Percentiles rank a stretch among this genome's conserved stretches.
phyloP scores from a whole-genome alignment of 2,888 invertebrate genomes.

The Volucella zonaria region DNA sequence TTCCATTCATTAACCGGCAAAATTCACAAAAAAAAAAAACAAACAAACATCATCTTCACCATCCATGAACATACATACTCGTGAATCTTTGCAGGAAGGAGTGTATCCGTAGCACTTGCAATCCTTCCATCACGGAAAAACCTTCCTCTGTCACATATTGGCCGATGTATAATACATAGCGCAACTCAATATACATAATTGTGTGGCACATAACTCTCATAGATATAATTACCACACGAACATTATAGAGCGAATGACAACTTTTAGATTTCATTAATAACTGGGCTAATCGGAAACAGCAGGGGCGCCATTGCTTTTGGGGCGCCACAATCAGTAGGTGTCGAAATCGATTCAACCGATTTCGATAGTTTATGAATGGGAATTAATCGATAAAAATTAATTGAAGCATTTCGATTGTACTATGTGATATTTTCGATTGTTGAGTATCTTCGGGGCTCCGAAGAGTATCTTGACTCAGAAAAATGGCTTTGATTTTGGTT shows the following conservation, averaged over 20 bases:
- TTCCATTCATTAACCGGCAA: conserved; percentile 64
- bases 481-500: neutral
- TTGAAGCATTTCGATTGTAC: conserved; percentile 44
- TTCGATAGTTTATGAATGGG: conserved; percentile 44
- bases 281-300: conserved; percentile 59
- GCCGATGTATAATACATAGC: conserved; percentile 27
- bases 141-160: conserved; percentile 7
- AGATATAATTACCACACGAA: conserved; percentile 40
- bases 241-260: conserved; percentile 53
- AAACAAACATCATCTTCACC: conserved; percentile 1
- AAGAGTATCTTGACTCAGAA: neutral
- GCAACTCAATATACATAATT: conserved; percentile 42
- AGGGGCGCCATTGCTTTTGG: conserved; percentile 50
- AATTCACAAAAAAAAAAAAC: conserved; percentile 27
- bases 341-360: conserved; percentile 56
- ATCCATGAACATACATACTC: neutral
- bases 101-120: neutral
- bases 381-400: conserved; percentile 53
- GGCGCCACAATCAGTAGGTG: conserved; percentile 67
- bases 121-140: neutral
- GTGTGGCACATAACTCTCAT: conserved; percentile 42
- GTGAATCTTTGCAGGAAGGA: neutral
- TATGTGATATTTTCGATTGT: neutral
- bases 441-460: too few species aligned
- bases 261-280: conserved; percentile 65